Percentiles rank a stretch among this genome's conserved stretches.
Conservation (phyloP, 2,888 invertebrate genomes). For the Lottia gigantea region DNA sequence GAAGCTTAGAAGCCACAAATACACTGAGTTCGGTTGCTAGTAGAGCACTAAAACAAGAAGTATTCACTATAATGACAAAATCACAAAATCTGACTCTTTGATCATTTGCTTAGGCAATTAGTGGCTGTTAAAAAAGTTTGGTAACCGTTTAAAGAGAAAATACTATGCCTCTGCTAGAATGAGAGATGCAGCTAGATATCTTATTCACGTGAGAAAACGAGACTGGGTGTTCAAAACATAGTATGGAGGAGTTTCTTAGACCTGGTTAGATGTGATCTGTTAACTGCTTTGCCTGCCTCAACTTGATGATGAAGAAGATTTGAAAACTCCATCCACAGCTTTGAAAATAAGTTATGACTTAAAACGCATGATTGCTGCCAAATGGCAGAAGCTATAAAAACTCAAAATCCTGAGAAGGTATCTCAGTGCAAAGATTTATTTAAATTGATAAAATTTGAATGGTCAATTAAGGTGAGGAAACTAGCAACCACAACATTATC, state of each 20-base stretch:
- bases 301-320: too few species aligned
- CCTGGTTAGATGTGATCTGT: neutral
- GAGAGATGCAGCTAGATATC: conserved; percentile 24
- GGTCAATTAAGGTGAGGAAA: too few species aligned
- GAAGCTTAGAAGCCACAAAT: neutral
- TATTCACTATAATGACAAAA: neutral
- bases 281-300: neutral
- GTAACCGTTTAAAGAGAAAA: conserved; percentile 20
- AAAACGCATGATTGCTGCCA: too few species aligned
- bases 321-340: too few species aligned
- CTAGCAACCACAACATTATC: too few species aligned
- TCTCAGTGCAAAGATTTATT: too few species aligned
- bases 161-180: conserved; percentile 26
- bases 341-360: too few species aligned
- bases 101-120: neutral
- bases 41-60: neutral
- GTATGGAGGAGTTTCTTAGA: conserved; percentile 1
- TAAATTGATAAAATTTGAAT: too few species aligned
- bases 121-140: conserved; percentile 5
- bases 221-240: neutral
- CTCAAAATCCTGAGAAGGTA: too few species aligned
- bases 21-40: neutral
- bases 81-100: neutral
- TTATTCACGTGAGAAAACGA: conserved; percentile 12
- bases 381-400: too few species aligned